Conservation (phyloP, 2,888 invertebrate genomes). For the Thereva nobilitata region DNA sequence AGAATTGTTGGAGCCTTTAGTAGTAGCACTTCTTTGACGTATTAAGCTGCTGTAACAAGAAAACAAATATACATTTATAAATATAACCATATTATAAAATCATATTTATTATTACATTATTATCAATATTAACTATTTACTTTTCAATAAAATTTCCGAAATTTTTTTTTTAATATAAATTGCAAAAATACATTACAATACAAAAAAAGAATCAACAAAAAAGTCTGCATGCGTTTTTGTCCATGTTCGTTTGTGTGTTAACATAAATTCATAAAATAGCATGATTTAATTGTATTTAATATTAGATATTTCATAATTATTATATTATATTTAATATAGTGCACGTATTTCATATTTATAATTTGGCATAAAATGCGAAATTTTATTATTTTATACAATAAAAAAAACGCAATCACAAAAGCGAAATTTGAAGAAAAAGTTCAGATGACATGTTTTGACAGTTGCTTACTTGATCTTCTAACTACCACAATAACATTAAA, state of each 20-base stretch:
- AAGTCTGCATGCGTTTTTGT: too few relatives aligned
- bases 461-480: conserved; percentile 30
- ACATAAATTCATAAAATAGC: too few relatives aligned
- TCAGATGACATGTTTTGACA: conserved; percentile 44
- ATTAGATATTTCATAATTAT: too few relatives aligned
- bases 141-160: not conserved
- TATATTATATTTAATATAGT: too few relatives aligned
- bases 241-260: too few relatives aligned
- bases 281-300: too few relatives aligned
- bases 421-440: conserved; percentile 29
- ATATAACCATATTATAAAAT: not conserved
- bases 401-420: conserved; percentile 26
- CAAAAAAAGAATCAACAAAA: conserved; percentile 1
- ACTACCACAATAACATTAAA: conserved; percentile 5
- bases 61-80: conserved; percentile 16
- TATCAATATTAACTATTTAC: too few relatives aligned
- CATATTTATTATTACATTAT: too few relatives aligned
- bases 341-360: not conserved
- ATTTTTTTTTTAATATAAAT: not conserved
- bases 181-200: not conserved
- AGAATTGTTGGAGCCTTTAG: not conserved
- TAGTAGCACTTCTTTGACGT: conserved; percentile 7
- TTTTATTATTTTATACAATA: conserved; percentile 2
- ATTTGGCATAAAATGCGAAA: conserved; percentile 5
- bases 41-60: conserved; percentile 26